Conservation (phyloP, 2,797 vertebrate genomes). For the Holocentrus rufus region DNA sequence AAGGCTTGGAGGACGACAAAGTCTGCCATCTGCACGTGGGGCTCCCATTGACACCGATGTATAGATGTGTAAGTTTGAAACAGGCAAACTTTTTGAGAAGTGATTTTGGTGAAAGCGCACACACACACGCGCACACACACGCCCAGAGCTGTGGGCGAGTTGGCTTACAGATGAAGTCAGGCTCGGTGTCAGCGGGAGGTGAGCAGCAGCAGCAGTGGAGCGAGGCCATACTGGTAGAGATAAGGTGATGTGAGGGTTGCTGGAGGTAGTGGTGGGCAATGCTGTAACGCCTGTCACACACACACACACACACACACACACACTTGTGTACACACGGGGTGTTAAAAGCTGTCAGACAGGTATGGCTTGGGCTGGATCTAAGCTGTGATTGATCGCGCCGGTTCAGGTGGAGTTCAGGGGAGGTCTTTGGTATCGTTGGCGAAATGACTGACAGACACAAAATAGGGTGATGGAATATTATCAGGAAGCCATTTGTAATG, state of each 20-base stretch:
- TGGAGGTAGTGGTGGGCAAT: slow-evolving; percentile 36
- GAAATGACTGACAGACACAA: slow-evolving; percentile 83
- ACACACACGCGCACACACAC: neutral
- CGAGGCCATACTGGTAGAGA: slow-evolving; percentile 52
- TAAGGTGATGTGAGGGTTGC: slow-evolving; percentile 46
- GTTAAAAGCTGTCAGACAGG: slow-evolving; percentile 82
- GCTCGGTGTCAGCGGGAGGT: slow-evolving; percentile 31
- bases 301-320: slow-evolving; percentile 14
- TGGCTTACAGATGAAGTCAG: slow-evolving; percentile 8
- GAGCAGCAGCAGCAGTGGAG: slow-evolving; percentile 26
- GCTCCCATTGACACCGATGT: slow-evolving; percentile 20
- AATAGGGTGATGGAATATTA: slow-evolving; percentile 80
- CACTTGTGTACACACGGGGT: slow-evolving; percentile 67
- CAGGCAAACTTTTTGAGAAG: slow-evolving; percentile 17
- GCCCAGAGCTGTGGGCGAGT: neutral
- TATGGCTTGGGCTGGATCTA: slow-evolving; percentile 75
- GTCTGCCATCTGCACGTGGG: slow-evolving; percentile 58
- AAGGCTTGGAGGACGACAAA: slow-evolving; percentile 64
- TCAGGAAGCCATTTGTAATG: slow-evolving; percentile 81
- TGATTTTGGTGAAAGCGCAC: neutral
- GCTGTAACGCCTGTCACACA: slow-evolving; percentile 63
- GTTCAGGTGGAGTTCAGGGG: slow-evolving; percentile 84
- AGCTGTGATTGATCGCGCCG: slow-evolving; percentile 81
- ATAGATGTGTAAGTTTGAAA: slow-evolving; percentile 37
- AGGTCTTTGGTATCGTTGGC: slow-evolving; percentile 79